A percentile compares a stretch with the other conserved stretches of the same genome.
phyloP scores from a whole-genome alignment of 2,113 vertebrate genomes.

The Tachysurus fulvidraco region DNA sequence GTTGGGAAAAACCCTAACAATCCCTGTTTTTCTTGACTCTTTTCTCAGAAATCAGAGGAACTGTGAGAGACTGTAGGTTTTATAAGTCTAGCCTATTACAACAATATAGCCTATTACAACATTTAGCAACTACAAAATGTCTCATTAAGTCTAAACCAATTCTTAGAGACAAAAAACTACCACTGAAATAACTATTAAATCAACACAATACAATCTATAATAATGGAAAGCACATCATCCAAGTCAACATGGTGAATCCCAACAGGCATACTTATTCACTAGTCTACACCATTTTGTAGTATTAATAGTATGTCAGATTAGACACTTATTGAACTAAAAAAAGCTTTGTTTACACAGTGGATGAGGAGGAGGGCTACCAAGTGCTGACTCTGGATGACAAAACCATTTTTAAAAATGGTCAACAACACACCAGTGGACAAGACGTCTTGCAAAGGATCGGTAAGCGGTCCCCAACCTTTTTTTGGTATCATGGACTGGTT shows the following conservation, averaged over 20 bases:
- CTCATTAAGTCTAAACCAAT: background rate
- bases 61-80: background rate
- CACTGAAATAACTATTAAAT: background rate
- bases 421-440: too few species aligned
- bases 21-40: background rate
- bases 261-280: too few species aligned
- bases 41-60: background rate
- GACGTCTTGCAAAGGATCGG: too few species aligned
- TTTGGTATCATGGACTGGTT: too few species aligned
- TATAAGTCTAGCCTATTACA: background rate
- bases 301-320: too few species aligned
- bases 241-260: background rate
- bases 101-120: background rate
- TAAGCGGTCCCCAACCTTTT: too few species aligned
- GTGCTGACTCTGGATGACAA: too few species aligned
- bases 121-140: background rate
- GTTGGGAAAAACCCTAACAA: conserved; percentile 15
- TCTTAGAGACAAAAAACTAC: background rate
- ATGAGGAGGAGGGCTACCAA: too few species aligned
- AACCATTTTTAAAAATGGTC: too few species aligned
- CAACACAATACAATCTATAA: background rate
- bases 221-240: background rate
- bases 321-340: too few species aligned
- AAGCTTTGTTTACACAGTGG: too few species aligned
- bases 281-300: too few species aligned